Evolutionary conservation across 2,888 invertebrate species (phyloP).

Genomic region (Adelognathus sp.): DNA sequence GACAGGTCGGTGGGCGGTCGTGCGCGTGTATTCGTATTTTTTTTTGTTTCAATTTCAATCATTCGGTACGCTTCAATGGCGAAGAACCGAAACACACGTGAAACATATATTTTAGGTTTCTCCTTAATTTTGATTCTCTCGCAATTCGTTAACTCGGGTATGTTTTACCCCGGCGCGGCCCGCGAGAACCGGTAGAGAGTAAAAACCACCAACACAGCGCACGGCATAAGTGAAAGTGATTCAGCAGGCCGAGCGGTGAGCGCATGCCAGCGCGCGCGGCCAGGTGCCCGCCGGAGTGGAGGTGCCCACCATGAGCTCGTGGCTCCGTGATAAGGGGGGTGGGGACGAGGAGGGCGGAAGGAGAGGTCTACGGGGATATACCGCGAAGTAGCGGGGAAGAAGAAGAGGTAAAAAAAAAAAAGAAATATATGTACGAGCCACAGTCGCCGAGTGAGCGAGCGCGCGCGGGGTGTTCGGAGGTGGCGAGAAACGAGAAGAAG

Average conservation of each 20-base stretch:
- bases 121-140: neutral
- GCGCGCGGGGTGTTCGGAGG: slow-evolving; percentile 17
- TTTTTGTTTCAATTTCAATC: neutral
- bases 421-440: neutral
- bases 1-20: too few species aligned
- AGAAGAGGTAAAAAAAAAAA: slow-evolving; percentile 1
- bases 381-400: slow-evolving; percentile 14
- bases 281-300: slow-evolving; percentile 72
- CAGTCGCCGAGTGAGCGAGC: slow-evolving; percentile 1
- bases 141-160: neutral
- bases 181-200: slow-evolving; percentile 56
- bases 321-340: slow-evolving; percentile 59
- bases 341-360: slow-evolving; percentile 43
- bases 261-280: slow-evolving; percentile 68
- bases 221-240: slow-evolving; percentile 80
- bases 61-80: too few species aligned
- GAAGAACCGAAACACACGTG: too few species aligned
- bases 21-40: neutral
- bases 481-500: slow-evolving; percentile 49
- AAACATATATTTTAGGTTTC: too few species aligned
- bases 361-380: slow-evolving; percentile 3
- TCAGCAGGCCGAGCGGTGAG: slow-evolving; percentile 54
- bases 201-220: slow-evolving; percentile 73
- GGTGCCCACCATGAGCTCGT: slow-evolving; percentile 57
- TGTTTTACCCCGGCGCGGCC: slow-evolving; percentile 19